Evolutionary conservation across 2,888 invertebrate genomes (phyloP).

Genomic region (Cantharis lateralis): DNA sequence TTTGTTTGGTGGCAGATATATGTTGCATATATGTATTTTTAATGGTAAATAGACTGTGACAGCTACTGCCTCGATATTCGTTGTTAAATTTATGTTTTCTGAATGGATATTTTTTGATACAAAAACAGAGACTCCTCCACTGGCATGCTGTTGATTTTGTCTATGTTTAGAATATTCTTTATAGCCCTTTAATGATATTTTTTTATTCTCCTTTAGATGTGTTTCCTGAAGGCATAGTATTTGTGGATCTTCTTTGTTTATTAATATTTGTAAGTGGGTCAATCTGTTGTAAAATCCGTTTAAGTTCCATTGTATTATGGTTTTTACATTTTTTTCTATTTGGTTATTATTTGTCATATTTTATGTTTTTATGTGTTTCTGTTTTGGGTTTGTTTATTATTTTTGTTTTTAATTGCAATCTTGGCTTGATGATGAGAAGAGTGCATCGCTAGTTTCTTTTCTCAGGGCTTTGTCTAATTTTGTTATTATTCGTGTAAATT

Average conservation of each 20-base stretch:
- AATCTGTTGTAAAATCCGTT: background rate
- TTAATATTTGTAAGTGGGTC: background rate
- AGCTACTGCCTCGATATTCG: background rate
- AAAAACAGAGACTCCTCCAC: background rate
- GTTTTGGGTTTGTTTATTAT: too few species aligned
- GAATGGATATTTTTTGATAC: background rate
- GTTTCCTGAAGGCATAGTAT: background rate
- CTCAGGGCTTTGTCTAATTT: too few species aligned
- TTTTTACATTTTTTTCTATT: too few species aligned
- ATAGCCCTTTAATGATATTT: background rate
- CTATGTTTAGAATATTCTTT: background rate
- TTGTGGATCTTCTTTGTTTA: background rate
- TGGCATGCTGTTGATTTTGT: background rate
- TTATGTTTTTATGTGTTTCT: too few species aligned
- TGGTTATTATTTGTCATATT: too few species aligned
- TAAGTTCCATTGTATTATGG: background rate
- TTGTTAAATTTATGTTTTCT: background rate
- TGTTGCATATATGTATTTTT: background rate
- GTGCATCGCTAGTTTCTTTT: too few species aligned
- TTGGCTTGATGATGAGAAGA: too few species aligned
- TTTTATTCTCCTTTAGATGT: background rate
- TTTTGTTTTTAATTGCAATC: too few species aligned
- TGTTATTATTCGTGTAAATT: too few species aligned
- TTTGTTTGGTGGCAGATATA: background rate
- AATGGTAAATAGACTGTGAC: background rate